Evolutionary conservation across 64 coral and sea anemone genomes (phyloP), one percentile per base, ranked within the genome.

Genomic region (Acropora tenuis): DNA sequence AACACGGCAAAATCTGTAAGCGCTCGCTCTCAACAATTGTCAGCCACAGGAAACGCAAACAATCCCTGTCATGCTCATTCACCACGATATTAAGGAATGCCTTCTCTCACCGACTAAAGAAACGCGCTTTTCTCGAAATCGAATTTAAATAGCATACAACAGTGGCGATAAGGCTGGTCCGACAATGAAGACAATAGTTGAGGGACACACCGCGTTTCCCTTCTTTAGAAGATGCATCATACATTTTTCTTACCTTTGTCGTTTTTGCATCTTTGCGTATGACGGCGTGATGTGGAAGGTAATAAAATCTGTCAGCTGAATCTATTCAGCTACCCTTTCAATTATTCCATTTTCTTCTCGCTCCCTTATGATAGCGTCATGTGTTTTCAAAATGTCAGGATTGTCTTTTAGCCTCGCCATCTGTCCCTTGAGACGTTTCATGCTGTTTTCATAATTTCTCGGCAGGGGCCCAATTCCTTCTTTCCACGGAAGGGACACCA

Each of bases 401-500:
- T 92, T 49, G 5, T 19, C 12, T 43, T 66, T 76, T 10, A 88
- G 50, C 48, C 55, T 88, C 1, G 20, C 55, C 50, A 86, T 30
- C 66, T 66, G 57, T 19, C 52, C 55, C 42, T 86, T 66, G 7
- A 86, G 82, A 42, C 82, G 42, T 12, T 72, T 43, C 65, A 86
- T 18, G 47, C 82, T 86, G 60, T 63, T 86, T 44, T 19, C 42
- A 48, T 86, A 69, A 86, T 86, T 86, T n/a, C 16, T 86, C 40
- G 42, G 30, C 20, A 86, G 66, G 20, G n/a, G 11, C 10, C 5
- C 17, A 43, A 77, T 73, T 44, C 55, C 50, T 15, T 77, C 73
- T 63, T 88, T 88, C 87, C 87, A 88, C 20, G 87, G 87, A 59
- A 88, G 55, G 18, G 3, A 41, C 2, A 88, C 87, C 40, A 18